A percentile compares a stretch with the other conserved stretches of the same genome.
phyloP scores from a whole-genome alignment of 2,113 vertebrate genomes.

The Muntiacus reevesi region DNA sequence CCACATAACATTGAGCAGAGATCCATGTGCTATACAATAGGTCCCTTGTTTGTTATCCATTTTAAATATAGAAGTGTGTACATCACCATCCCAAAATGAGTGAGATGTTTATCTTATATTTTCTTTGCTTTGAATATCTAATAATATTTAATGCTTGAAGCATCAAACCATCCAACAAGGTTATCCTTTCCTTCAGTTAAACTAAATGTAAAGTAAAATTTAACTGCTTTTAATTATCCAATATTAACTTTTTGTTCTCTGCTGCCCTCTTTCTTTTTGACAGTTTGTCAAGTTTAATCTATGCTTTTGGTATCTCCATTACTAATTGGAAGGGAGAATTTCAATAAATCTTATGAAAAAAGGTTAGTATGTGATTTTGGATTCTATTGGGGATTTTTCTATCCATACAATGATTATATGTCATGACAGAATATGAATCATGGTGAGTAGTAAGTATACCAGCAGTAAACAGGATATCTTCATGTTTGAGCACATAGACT shows the following conservation, averaged over 20 bases:
- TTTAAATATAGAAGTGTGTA: not conserved
- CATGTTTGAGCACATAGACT: not conserved
- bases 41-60: not conserved
- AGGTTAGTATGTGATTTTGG: not conserved
- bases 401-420: not conserved
- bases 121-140: not conserved
- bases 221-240: not conserved
- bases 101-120: not conserved
- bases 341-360: not conserved
- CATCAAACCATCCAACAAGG: not conserved
- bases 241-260: not conserved
- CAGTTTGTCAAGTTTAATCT: not conserved
- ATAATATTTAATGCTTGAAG: not conserved
- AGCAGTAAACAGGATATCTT: not conserved
- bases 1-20: not conserved
- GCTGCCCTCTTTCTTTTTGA: not conserved
- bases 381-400: not conserved
- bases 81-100: not conserved
- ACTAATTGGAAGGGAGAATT: not conserved
- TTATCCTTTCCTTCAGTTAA: not conserved
- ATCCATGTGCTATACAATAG: not conserved
- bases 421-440: not conserved
- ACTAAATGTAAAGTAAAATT: not conserved
- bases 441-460: not conserved
- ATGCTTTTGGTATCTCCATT: not conserved